A percentile compares a stretch with the other conserved stretches of the same genome.
phyloP scores from a whole-genome alignment of 2,888 invertebrate species.

The Folsomia candida region DNA sequence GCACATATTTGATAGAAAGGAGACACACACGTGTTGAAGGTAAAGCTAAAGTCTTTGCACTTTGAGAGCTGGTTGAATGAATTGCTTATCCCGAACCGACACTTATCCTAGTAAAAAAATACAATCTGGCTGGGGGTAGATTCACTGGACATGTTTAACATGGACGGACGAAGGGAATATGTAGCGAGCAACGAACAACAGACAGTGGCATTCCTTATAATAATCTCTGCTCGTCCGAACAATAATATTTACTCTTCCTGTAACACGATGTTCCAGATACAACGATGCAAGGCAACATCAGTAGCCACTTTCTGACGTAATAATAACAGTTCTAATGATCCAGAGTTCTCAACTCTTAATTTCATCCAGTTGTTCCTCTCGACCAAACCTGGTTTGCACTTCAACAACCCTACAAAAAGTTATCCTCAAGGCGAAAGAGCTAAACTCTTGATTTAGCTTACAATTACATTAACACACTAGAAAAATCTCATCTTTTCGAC shows the following conservation, averaged over 20 bases:
- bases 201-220: background rate
- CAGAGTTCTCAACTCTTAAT: background rate
- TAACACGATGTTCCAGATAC: background rate
- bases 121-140: background rate
- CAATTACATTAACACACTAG: background rate
- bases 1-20: background rate
- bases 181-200: too few species aligned
- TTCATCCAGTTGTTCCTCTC: background rate
- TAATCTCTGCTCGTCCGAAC: too few species aligned
- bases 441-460: background rate
- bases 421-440: background rate
- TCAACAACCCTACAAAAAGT: background rate
- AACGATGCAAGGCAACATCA: background rate
- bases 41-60: background rate
- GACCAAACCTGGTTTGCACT: background rate
- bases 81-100: background rate
- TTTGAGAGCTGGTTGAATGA: background rate
- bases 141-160: background rate
- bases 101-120: background rate
- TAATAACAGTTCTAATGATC: background rate
- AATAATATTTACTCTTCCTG: background rate
- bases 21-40: background rate
- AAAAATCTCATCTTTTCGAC: background rate
- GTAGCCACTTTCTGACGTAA: conserved; percentile 9
- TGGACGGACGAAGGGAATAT: background rate